These are phyloP conservation scores for Neodon shergylaensis DNA, from an alignment of 2,113 vertebrate species.

Conservation along the genomic window DNA sequence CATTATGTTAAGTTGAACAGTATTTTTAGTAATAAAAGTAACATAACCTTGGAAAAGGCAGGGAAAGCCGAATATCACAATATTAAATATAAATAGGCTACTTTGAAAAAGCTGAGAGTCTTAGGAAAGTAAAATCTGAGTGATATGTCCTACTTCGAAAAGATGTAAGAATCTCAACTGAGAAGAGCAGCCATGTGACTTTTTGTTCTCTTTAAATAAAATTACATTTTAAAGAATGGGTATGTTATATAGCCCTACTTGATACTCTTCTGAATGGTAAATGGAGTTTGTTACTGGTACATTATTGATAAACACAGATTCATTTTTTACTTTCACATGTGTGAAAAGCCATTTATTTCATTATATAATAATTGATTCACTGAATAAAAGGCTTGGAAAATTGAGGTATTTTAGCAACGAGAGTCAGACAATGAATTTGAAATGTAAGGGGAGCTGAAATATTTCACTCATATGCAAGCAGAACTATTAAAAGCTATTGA, in stretches of 20 bases:
- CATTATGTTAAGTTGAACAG: slow-evolving; percentile 3
- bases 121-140: slow-evolving; percentile 21
- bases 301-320: background rate
- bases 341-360: background rate
- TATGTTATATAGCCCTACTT: background rate
- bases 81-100: slow-evolving; percentile 72
- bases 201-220: background rate
- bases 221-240: background rate
- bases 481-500: background rate
- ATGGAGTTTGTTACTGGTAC: background rate
- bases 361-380: background rate
- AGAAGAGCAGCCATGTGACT: background rate
- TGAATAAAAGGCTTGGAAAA: background rate
- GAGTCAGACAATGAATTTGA: background rate
- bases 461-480: slow-evolving; percentile 2
- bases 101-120: slow-evolving; percentile 64
- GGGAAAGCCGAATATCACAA: slow-evolving; percentile 54
- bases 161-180: background rate
- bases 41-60: slow-evolving; percentile 57
- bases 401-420: background rate
- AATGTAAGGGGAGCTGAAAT: background rate
- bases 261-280: background rate
- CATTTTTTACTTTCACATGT: background rate
- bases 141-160: slow-evolving; percentile 57
- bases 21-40: slow-evolving; percentile 61